Percentiles rank a stretch among this genome's conserved stretches.
Conservation (phyloP, 2,113 vertebrate species). For the Chloropsis hardwickii region DNA sequence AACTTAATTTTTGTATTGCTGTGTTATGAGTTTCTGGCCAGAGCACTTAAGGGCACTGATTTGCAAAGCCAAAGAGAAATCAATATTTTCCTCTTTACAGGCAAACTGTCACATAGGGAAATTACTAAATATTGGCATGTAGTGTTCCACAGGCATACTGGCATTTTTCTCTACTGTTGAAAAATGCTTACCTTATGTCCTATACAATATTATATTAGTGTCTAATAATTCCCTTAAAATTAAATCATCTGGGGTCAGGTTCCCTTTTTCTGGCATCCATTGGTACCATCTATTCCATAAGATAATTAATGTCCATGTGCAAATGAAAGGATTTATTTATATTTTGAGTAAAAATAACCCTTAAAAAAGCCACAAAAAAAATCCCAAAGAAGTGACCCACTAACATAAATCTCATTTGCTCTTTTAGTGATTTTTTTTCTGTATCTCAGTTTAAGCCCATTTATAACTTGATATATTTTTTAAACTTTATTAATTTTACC, state of each 20-base stretch:
- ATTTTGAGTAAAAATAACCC: neutral
- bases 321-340: neutral
- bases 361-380: neutral
- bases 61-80: conserved; percentile 43
- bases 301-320: neutral
- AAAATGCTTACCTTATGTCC: neutral
- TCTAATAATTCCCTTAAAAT: neutral
- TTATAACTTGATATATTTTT: neutral
- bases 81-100: conserved; percentile 52
- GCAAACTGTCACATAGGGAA: conserved; percentile 38
- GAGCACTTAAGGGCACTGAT: conserved; percentile 41
- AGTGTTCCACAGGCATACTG: neutral
- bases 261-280: neutral
- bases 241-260: neutral
- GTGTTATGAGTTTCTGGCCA: conserved; percentile 28
- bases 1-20: conserved; percentile 30
- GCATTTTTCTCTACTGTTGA: neutral
- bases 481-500: neutral
- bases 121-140: neutral
- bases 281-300: neutral
- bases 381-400: neutral
- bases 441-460: neutral
- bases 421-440: neutral
- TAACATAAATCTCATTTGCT: neutral
- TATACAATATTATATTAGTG: neutral